These are phyloP conservation scores for Eubasilissa regina DNA, from an alignment of 1,140 invertebrate species.

Conservation along the genomic window DNA sequence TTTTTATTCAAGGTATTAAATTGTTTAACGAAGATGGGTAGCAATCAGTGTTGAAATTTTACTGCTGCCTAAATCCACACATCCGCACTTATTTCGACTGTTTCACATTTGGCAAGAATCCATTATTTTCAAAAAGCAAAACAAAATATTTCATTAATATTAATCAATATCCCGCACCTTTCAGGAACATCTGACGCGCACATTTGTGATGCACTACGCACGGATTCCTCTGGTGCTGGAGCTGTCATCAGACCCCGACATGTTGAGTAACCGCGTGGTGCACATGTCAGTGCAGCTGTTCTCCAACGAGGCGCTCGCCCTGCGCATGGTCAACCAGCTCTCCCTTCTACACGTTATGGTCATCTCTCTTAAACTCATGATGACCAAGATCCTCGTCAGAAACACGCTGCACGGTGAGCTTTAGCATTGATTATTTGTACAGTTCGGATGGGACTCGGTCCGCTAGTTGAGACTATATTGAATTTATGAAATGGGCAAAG, in stretches of 20 bases:
- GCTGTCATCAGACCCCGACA: slow-evolving; percentile 88
- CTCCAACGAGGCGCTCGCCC: slow-evolving; percentile 92
- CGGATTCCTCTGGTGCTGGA: slow-evolving; percentile 94
- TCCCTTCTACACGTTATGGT: slow-evolving; percentile 96
- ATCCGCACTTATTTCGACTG: no score
- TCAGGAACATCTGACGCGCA: slow-evolving; percentile 91
- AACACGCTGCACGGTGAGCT: slow-evolving; percentile 86
- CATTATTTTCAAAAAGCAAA: no score
- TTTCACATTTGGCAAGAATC: no score
- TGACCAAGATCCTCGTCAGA: slow-evolving; percentile 90
- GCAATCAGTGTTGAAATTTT: no score
- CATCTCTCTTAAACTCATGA: slow-evolving; percentile 93
- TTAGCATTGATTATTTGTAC: slow-evolving; percentile 29
- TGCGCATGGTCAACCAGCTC: slow-evolving; percentile 91
- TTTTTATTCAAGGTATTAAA: no score
- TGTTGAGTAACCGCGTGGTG: slow-evolving; percentile 94
- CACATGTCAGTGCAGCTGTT: slow-evolving; percentile 97
- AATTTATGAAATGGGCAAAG: no score
- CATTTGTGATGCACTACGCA: slow-evolving; percentile 96
- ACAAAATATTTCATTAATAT: no score
- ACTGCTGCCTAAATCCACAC: no score
- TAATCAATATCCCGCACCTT: slow-evolving; percentile 53
- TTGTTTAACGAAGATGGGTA: no score
- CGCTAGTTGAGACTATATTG: no score
- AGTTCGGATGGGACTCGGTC: no score